phyloP scores from a whole-genome alignment of 2,113 vertebrate genomes.

The Alethe diademata region DNA sequence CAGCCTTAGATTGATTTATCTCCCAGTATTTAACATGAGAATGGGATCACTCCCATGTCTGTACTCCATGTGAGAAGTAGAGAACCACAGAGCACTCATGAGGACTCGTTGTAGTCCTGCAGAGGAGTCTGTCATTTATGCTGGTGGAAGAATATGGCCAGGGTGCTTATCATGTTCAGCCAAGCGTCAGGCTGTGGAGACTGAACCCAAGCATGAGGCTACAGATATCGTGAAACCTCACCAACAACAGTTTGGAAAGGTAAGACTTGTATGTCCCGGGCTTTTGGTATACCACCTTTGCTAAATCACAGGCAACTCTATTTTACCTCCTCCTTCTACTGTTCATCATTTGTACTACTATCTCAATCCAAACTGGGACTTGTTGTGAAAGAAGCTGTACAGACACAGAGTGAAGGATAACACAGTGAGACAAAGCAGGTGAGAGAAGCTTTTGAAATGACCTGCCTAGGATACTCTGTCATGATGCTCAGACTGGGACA shows the following conservation, averaged over 20 bases:
- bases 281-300: not conserved
- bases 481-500: not conserved
- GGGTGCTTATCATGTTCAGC: not conserved
- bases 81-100: not conserved
- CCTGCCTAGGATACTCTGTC: not conserved
- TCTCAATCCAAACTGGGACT: not conserved
- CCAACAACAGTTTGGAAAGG: not conserved
- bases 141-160: not conserved
- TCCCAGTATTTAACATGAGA: not conserved
- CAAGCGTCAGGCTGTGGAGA: not conserved
- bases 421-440: not conserved
- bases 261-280: not conserved
- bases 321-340: not conserved
- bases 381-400: not conserved
- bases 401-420: not conserved
- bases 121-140: not conserved
- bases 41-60: not conserved
- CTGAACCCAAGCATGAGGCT: not conserved
- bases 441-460: not conserved
- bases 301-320: not conserved
- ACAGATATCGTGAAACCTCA: not conserved
- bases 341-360: not conserved
- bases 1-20: not conserved
- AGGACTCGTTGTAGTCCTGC: accelerated
- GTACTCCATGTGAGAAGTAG: not conserved